Evolutionary conservation across 2,113 vertebrate genomes (phyloP).

Genomic region (Leiothrix lutea): DNA sequence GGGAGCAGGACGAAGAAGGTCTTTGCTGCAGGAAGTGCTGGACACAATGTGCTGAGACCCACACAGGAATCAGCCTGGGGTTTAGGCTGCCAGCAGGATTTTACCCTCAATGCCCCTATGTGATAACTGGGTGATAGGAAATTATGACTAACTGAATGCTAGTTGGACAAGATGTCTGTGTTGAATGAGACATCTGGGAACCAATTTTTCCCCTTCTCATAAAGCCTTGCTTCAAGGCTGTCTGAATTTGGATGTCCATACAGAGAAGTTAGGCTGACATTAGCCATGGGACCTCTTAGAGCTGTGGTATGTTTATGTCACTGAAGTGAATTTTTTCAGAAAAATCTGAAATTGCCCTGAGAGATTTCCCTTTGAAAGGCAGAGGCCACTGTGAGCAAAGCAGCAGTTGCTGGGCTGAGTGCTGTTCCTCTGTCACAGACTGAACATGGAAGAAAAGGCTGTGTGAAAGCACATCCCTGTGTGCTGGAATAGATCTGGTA

Average conservation of each 20-base stretch:
- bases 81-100: background rate
- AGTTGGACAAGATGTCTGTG: background rate
- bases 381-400: background rate
- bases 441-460: fast-evolving
- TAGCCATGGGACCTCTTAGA: background rate
- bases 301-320: background rate
- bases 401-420: background rate
- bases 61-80: fast-evolving
- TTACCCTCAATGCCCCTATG: background rate
- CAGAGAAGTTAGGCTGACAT: background rate
- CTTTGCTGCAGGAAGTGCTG: background rate
- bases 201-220: background rate
- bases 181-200: background rate
- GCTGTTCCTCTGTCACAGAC: background rate
- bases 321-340: background rate
- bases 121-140: background rate
- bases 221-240: fast-evolving
- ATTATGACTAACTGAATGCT: background rate
- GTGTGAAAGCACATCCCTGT: background rate
- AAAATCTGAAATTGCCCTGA: background rate
- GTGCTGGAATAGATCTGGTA: fast-evolving
- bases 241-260: background rate
- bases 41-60: background rate
- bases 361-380: background rate
- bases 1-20: background rate